Base-by-base conservation (phyloP, 2,888 invertebrate species). In the Rutpela maculata region DNA sequence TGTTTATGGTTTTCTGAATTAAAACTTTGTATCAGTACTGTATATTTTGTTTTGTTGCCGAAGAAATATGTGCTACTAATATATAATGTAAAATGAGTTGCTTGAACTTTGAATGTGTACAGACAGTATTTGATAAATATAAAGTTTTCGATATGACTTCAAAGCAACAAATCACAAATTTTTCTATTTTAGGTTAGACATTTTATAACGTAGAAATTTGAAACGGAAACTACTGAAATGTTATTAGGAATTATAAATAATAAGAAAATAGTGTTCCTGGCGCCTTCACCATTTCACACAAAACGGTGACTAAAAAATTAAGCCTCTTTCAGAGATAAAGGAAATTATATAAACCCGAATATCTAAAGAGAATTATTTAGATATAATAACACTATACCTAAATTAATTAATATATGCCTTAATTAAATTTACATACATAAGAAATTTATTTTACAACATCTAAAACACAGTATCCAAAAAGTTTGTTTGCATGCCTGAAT, bases 1-100 rank as follows among this genome's bases (percentile, higher is more conserved):
- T 50, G n/a, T 50, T 50, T 50, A 50, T n/a, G 50, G 50, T 50
- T 50, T 50, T 50, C 50, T 50, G 50, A 50, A 50, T 50, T 50
- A 50, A 50, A 50, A 50, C 50, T 15, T 50, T 50, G n/a, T 50
- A 50, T 50, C n/a, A 50, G n/a, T 50, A 50, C 7, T 12, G 1
- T n/a, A 50, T 50, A n/a, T 50, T n/a, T 12, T n/a, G 12, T 50
- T 50, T 50, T 50, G 50, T 50, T 50, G n/a, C n/a, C 15, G 1
- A 6, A 50, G n/a, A 17, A 50, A 50, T 50, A 15, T 50, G n/a
- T 50, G 50, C 31, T 50, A 15, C 50, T 15, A n/a, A 3, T 35
- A 7, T 35, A 35, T n/a, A 6, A n/a, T 50, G n/a, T n/a, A 50
- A 43, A 43, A 43, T 11, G 15, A 43, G 43, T 43, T 43, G 38